phyloP scores from a whole-genome alignment of 2,888 invertebrate genomes.

The Abscondita cerata region DNA sequence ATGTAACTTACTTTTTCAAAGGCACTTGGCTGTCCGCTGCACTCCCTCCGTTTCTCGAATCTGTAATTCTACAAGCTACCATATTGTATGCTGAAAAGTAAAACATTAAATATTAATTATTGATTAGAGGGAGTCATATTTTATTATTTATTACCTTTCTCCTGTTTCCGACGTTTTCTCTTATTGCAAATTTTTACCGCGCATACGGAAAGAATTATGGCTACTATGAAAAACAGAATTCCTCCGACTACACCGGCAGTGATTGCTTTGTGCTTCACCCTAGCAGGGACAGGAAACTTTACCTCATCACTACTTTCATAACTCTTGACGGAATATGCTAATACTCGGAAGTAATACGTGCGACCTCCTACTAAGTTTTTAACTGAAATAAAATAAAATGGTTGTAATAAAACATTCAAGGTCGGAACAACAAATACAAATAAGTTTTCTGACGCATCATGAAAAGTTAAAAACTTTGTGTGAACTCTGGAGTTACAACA shows the following conservation, averaged over 20 bases:
- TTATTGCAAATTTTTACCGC: constrained; percentile 98
- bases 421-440: too few relatives aligned
- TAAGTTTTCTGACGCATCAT: too few relatives aligned
- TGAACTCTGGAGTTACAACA: too few relatives aligned
- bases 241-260: constrained; percentile 97
- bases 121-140: too few relatives aligned
- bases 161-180: constrained; percentile 94
- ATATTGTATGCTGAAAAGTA: constrained; percentile 92
- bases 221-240: constrained; percentile 95
- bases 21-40: constrained; percentile 93
- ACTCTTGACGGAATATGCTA: constrained; percentile 86
- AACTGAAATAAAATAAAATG: constrained; percentile 63
- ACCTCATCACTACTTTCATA: constrained; percentile 89
- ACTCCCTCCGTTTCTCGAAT: constrained; percentile 85
- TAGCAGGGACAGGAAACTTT: constrained; percentile 87
- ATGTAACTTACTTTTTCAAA: constrained; percentile 93
- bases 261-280: constrained; percentile 94
- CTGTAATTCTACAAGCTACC: constrained; percentile 96
- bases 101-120: constrained; percentile 3
- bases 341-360: constrained; percentile 90
- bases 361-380: constrained; percentile 91
- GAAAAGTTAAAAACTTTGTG: too few relatives aligned
- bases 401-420: background rate
- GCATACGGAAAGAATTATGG: constrained; percentile 95
- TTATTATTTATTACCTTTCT: constrained; percentile 78